Conservation (phyloP, 2,888 invertebrate genomes). For the Ormyrus rosae region DNA sequence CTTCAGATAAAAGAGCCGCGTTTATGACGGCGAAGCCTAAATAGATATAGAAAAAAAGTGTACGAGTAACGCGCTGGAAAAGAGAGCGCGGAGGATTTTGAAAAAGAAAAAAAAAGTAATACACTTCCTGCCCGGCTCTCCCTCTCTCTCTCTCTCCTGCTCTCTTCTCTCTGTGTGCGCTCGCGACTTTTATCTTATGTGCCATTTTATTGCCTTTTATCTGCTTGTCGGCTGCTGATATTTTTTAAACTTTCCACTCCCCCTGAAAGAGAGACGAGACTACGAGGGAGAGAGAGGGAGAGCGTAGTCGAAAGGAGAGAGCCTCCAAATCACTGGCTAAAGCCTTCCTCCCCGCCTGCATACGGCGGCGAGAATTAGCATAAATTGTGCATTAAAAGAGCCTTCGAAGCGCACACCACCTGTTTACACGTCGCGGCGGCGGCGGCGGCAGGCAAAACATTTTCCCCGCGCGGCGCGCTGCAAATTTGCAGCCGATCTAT, state of each 20-base stretch:
- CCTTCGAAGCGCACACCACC: slow-evolving; percentile 18
- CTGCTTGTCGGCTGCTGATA: slow-evolving; percentile 40
- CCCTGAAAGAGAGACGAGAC: neutral
- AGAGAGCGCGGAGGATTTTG: slow-evolving; percentile 28
- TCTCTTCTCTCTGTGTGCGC: neutral
- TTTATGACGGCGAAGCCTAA: slow-evolving; percentile 5
- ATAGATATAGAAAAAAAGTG: slow-evolving; percentile 31
- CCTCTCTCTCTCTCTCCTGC: too few relatives aligned
- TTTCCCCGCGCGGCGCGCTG: neutral
- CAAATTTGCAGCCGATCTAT: slow-evolving; percentile 29
- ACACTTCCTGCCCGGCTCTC: slow-evolving; percentile 32
- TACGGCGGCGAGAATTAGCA: slow-evolving; percentile 13
- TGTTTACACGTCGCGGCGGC: slow-evolving; percentile 37
- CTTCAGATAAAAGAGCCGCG: slow-evolving; percentile 30
- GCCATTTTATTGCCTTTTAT: slow-evolving; percentile 54
- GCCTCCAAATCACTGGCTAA: slow-evolving; percentile 8
- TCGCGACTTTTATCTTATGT: slow-evolving; percentile 42
- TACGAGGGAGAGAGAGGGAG: neutral
- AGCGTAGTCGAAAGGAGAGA: neutral
- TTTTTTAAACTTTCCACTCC: slow-evolving; percentile 53
- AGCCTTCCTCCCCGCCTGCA: too few relatives aligned
- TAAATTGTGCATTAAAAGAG: slow-evolving; percentile 29
- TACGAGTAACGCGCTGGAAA: slow-evolving; percentile 2
- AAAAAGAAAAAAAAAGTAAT: slow-evolving; percentile 23
- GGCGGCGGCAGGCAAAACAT: neutral